These are phyloP conservation scores for Dasysyrphus albostriatus DNA, from an alignment of 2,888 invertebrate species.

Conservation along the genomic window DNA sequence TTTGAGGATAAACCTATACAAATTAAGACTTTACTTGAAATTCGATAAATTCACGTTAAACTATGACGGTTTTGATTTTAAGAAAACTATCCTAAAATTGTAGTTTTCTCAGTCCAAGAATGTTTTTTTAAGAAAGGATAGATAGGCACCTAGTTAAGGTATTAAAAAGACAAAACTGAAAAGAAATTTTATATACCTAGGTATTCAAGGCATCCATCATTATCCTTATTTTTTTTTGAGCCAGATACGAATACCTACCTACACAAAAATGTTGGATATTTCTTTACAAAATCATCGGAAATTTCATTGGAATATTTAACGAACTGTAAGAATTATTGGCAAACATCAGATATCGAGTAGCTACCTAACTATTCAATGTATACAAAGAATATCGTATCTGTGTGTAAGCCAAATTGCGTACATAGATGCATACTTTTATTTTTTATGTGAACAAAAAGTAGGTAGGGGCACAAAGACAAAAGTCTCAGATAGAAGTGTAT, in stretches of 20 bases:
- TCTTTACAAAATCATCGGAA: constrained; percentile 1
- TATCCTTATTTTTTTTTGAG: not conserved
- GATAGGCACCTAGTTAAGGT: no score
- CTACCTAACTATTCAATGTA: not conserved
- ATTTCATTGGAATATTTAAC: constrained; percentile 61
- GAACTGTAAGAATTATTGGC: constrained; percentile 49
- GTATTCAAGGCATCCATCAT: not conserved
- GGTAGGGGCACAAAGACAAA: not conserved
- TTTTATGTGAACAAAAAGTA: not conserved
- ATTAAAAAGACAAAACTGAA: no score
- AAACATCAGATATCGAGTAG: constrained; percentile 12
- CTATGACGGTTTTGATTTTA: no score
- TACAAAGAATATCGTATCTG: constrained; percentile 4
- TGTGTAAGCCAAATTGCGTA: not conserved
- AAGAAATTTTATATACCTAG: no score
- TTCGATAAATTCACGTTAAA: no score
- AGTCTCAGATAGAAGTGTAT: not conserved
- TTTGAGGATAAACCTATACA: no score
- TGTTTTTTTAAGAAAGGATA: no score
- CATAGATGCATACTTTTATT: not conserved
- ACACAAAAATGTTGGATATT: not conserved
- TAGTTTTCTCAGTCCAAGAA: no score
- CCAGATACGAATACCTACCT: no score
- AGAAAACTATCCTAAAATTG: no score
- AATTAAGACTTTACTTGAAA: no score